phyloP scores from a whole-genome alignment of 2,888 invertebrate genomes.

The Caenorhabditis macrosperma region DNA sequence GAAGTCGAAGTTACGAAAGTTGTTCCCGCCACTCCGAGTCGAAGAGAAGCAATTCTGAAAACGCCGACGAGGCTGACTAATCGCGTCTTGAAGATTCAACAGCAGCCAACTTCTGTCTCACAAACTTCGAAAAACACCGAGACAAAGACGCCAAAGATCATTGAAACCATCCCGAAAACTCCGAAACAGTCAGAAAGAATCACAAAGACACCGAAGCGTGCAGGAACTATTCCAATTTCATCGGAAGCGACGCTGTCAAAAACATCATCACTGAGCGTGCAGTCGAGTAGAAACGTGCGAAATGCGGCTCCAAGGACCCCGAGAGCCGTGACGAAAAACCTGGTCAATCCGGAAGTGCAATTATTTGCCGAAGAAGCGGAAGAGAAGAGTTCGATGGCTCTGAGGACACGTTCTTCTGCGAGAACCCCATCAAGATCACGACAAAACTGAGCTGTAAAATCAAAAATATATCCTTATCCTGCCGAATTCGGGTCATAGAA shows the following conservation, averaged over 20 bases:
- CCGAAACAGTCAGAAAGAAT: background rate
- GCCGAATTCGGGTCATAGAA: background rate
- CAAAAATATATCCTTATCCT: background rate
- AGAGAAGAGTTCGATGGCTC: background rate
- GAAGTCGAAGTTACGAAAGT: too few relatives aligned
- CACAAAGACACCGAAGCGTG: background rate
- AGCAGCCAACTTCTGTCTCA: background rate
- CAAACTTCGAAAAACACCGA: background rate
- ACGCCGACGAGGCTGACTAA: background rate
- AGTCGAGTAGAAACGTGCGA: background rate
- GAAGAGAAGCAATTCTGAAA: background rate
- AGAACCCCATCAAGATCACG: conserved; percentile 34
- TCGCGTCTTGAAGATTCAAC: background rate
- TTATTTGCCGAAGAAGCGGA: background rate
- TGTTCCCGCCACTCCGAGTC: background rate
- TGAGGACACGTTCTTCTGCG: conserved; percentile 12
- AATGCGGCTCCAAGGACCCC: background rate
- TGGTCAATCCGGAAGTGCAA: background rate
- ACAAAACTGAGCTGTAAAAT: background rate
- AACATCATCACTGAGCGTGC: too few relatives aligned
- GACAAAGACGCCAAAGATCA: background rate
- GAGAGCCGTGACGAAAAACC: background rate
- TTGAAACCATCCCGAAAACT: background rate
- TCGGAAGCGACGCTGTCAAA: background rate
- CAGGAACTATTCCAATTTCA: background rate